Percentiles rank a stretch among this genome's conserved stretches.
Evolutionary conservation across 2,113 vertebrate species (phyloP).

Genomic region (Scartelaos histophorus): DNA sequence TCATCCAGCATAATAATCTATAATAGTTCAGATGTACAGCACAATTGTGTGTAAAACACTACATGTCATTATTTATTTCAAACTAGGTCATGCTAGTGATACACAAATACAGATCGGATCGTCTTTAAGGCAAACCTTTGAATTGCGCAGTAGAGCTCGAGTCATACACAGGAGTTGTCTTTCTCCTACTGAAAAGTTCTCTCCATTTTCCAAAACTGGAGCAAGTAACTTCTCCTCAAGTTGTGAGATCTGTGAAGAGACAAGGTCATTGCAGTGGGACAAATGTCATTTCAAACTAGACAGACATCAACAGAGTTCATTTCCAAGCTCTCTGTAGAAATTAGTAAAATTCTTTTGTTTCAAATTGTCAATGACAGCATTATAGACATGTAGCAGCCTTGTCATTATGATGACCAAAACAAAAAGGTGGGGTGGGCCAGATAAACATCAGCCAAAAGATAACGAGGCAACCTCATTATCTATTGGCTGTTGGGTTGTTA

Average conservation of each 20-base stretch:
- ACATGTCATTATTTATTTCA: not conserved
- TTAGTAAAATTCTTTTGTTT: no score
- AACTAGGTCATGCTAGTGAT: not conserved
- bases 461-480: no score
- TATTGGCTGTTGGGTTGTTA: no score
- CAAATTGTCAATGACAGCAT: no score
- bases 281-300: no score
- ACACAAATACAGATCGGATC: not conserved
- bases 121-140: slow-evolving; percentile 66
- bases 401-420: no score
- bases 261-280: not conserved
- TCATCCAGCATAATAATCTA: slow-evolving; percentile 87
- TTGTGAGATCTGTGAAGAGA: slow-evolving; percentile 70
- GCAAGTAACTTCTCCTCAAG: slow-evolving; percentile 76
- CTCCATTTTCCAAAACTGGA: slow-evolving; percentile 78
- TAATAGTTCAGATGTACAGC: not conserved
- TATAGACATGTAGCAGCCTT: no score
- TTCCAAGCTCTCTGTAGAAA: no score
- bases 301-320: no score
- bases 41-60: not conserved
- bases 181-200: slow-evolving; percentile 85
- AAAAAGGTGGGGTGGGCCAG: no score
- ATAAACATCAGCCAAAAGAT: no score
- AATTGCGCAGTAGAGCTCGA: slow-evolving; percentile 79
- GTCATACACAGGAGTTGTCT: slow-evolving; percentile 84